These are phyloP conservation scores for Dysmachus trigonus DNA, from an alignment of 2,888 invertebrate genomes.

Conservation along the genomic window DNA sequence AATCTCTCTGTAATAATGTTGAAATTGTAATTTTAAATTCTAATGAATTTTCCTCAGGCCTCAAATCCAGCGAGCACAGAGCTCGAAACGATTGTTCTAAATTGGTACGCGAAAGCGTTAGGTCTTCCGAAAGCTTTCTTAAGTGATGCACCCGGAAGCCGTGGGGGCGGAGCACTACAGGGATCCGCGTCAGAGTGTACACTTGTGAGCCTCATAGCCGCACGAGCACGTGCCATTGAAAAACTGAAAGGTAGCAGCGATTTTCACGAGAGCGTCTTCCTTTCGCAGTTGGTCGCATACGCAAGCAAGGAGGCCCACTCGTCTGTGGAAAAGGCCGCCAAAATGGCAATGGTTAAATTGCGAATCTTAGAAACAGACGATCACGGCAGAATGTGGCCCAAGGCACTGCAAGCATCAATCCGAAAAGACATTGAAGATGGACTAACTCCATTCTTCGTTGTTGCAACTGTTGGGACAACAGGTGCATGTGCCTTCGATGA, in stretches of 20 bases:
- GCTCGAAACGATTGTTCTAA: slow-evolving; percentile 81
- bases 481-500: slow-evolving; percentile 86
- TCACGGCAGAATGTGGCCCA: slow-evolving; percentile 72
- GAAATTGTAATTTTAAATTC: not conserved
- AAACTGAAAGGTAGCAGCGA: slow-evolving; percentile 69
- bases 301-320: slow-evolving; percentile 79
- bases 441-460: slow-evolving; percentile 84
- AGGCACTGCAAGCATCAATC: slow-evolving; percentile 71
- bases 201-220: slow-evolving; percentile 79
- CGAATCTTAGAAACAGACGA: slow-evolving; percentile 78
- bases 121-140: slow-evolving; percentile 77
- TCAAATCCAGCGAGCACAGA: slow-evolving; percentile 89
- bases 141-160: slow-evolving; percentile 62
- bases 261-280: slow-evolving; percentile 73
- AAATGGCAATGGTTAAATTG: slow-evolving; percentile 78
- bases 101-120: slow-evolving; percentile 83
- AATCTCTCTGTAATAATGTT: not conserved
- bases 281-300: slow-evolving; percentile 81
- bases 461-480: slow-evolving; percentile 84
- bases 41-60: slow-evolving; percentile 67
- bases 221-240: slow-evolving; percentile 76
- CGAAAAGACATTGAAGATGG: slow-evolving; percentile 78
- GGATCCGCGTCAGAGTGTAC: slow-evolving; percentile 87
- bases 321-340: slow-evolving; percentile 81
- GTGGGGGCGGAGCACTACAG: slow-evolving; percentile 84